Percentiles rank a stretch among this genome's conserved stretches.
phyloP scores from a whole-genome alignment of 2,888 invertebrate species.

The Acrocyrtus sp. region DNA sequence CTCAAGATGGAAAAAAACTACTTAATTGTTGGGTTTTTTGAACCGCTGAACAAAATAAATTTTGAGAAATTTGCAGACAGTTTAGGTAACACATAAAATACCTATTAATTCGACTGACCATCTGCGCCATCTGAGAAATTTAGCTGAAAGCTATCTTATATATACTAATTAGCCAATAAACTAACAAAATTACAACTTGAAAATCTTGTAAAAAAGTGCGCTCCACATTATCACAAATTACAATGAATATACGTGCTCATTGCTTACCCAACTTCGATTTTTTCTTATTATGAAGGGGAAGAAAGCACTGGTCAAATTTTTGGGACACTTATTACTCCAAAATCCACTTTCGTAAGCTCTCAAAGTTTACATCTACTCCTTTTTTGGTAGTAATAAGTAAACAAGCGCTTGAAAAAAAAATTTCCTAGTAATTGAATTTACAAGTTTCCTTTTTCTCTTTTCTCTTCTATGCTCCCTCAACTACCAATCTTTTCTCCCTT shows the following conservation, averaged over 20 bases:
- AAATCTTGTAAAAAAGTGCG: too few relatives aligned
- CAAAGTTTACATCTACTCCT: background rate
- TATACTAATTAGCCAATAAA: too few relatives aligned
- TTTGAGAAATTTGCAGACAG: too few relatives aligned
- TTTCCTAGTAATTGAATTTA: constrained; percentile 46
- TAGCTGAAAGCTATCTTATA: too few relatives aligned
- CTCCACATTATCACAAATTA: too few relatives aligned
- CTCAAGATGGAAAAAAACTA: background rate
- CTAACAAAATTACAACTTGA: too few relatives aligned
- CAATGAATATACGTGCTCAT: background rate
- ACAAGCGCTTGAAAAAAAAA: constrained; percentile 18
- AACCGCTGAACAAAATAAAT: background rate
- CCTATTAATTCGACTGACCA: too few relatives aligned
- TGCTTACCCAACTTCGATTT: background rate
- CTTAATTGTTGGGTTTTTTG: too few relatives aligned
- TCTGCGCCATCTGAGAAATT: too few relatives aligned
- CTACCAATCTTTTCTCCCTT: constrained; percentile 13
- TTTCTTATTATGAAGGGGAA: background rate
- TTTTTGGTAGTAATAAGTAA: constrained; percentile 1
- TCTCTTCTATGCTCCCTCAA: constrained; percentile 5
- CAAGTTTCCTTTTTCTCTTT: constrained; percentile 34
- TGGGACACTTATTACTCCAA: background rate
- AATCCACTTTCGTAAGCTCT: constrained; percentile 7
- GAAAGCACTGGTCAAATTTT: constrained; percentile 20
- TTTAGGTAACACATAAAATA: too few relatives aligned